phyloP scores from a whole-genome alignment of 2,113 vertebrate species.

The Chlorodrepanis virens region DNA sequence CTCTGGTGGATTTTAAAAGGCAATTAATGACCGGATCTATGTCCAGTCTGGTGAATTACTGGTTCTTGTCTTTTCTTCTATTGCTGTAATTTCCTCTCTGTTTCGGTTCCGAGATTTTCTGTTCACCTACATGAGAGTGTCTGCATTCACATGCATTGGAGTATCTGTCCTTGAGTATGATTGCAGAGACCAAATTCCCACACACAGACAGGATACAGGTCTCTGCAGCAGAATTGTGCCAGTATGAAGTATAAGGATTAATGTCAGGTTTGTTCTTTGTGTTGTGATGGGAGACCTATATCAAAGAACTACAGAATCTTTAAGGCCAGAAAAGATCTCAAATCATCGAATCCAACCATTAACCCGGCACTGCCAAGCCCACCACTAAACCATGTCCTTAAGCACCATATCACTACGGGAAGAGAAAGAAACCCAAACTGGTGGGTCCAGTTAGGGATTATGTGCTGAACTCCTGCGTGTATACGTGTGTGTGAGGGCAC shows the following conservation, averaged over 20 bases:
- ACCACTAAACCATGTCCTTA: neutral
- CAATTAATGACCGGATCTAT: accelerated
- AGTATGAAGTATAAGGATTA: accelerated
- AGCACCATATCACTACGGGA: accelerated
- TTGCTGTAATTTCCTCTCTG: neutral
- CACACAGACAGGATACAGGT: accelerated
- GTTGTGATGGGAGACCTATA: neutral
- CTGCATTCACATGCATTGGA: no score
- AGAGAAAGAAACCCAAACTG: neutral
- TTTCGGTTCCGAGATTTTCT: neutral
- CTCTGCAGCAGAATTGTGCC: neutral
- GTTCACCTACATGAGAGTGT: neutral
- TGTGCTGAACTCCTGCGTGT: accelerated
- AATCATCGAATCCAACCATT: neutral
- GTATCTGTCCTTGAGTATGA: accelerated
- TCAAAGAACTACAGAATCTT: neutral
- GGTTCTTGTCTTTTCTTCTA: neutral
- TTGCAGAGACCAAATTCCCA: neutral
- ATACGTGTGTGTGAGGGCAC: accelerated
- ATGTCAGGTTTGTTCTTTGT: no score
- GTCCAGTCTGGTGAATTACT: neutral
- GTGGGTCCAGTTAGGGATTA: accelerated
- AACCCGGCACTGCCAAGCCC: neutral
- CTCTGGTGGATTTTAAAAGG: neutral
- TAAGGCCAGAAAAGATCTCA: neutral